These are phyloP conservation scores for Anableps anableps DNA, from an alignment of 2,797 vertebrate genomes.

Conservation along the genomic window DNA sequence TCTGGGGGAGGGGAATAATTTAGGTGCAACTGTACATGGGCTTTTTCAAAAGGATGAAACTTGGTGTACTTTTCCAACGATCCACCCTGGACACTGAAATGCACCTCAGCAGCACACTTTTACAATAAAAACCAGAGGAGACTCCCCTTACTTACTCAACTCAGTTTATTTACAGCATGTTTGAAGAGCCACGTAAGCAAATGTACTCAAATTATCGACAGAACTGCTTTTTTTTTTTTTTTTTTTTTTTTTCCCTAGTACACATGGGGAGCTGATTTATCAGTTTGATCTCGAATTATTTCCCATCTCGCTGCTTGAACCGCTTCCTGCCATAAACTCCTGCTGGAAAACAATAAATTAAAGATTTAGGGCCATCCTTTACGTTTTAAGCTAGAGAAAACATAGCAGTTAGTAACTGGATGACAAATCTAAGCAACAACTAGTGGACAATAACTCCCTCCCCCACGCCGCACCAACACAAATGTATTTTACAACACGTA, in stretches of 20 bases:
- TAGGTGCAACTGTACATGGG: not conserved
- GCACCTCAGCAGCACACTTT: not conserved
- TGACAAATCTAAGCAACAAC: constrained; percentile 33
- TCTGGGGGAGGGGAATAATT: not conserved
- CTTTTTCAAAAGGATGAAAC: not conserved
- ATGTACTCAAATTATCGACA: constrained; percentile 65
- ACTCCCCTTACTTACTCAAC: constrained; percentile 72
- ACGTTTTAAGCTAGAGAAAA: constrained; percentile 51
- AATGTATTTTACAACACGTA: constrained; percentile 4
- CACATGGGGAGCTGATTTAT: constrained; percentile 58
- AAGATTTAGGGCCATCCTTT: constrained; percentile 39
- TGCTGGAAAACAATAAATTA: constrained; percentile 7
- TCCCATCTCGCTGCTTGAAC: constrained; percentile 52
- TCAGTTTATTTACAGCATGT: constrained; percentile 80
- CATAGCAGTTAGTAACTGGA: constrained; percentile 46
- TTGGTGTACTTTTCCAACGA: not conserved
- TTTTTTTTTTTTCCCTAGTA: constrained; percentile 12
- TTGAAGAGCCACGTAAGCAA: constrained; percentile 74
- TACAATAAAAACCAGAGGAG: constrained; percentile 48
- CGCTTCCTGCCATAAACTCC: not conserved
- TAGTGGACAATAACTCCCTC: not conserved
- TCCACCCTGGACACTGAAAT: not conserved
- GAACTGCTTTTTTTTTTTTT: constrained; percentile 27
- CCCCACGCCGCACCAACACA: not conserved
- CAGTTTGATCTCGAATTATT: constrained; percentile 48